Evolutionary conservation across 1,140 invertebrate genomes (phyloP).

Genomic region (Drosophila kikkawai): DNA sequence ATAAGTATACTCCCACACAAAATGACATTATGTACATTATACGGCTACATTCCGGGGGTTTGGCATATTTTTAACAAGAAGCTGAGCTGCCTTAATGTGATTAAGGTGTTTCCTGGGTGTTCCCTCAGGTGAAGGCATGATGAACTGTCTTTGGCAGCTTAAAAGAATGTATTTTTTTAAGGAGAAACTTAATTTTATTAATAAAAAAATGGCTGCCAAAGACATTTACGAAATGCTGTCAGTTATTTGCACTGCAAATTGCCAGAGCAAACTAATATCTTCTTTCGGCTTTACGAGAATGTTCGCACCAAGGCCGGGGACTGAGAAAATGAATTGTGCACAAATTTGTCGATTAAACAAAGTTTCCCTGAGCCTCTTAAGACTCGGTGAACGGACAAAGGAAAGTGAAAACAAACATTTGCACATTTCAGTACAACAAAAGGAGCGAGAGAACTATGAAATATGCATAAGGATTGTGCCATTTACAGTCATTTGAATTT

Average conservation of each 20-base stretch:
- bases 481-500: conserved; percentile 58
- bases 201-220: background rate
- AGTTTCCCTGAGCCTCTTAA: conserved; percentile 20
- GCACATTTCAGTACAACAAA: conserved; percentile 33
- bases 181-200: background rate
- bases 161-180: background rate
- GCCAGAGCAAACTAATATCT: conserved; percentile 3
- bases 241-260: conserved; percentile 18
- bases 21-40: background rate
- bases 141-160: background rate
- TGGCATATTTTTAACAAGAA: conserved; percentile 23
- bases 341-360: conserved; percentile 48
- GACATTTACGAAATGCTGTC: background rate
- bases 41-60: background rate
- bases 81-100: conserved; percentile 28
- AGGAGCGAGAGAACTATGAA: conserved; percentile 42
- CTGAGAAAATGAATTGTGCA: conserved; percentile 24
- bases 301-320: background rate
- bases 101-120: conserved; percentile 10
- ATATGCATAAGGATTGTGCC: conserved; percentile 53
- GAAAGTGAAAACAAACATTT: conserved; percentile 44
- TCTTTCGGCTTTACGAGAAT: conserved; percentile 12
- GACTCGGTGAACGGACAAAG: conserved; percentile 31
- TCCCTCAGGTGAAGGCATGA: background rate
- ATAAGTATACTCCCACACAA: background rate